Conservation (phyloP, 2,888 invertebrate species). For the Trichogramma dendrolimi region DNA sequence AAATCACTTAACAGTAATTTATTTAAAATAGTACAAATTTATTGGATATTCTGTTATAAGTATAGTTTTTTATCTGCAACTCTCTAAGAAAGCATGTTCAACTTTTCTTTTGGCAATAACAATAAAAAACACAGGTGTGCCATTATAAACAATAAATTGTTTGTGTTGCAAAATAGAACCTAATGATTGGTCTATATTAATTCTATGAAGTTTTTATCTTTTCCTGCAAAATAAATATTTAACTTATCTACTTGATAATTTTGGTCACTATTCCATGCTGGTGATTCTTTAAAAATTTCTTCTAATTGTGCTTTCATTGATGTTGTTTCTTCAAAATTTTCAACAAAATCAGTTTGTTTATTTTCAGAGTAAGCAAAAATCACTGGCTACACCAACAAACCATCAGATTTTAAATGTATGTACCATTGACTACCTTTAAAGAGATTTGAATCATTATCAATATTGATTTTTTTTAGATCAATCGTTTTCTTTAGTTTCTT, state of each 20-base stretch:
- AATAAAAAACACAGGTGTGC: slow-evolving; percentile 65
- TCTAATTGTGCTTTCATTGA: slow-evolving; percentile 60
- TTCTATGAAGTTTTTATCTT: slow-evolving; percentile 58
- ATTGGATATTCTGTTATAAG: neutral
- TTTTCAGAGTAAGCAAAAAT: slow-evolving; percentile 86
- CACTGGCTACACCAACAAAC: slow-evolving; percentile 77
- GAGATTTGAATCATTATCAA: slow-evolving; percentile 61
- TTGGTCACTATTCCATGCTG: slow-evolving; percentile 67
- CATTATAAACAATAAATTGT: slow-evolving; percentile 60
- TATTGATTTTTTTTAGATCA: slow-evolving; percentile 51
- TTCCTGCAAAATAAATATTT: slow-evolving; percentile 72
- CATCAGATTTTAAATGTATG: slow-evolving; percentile 62
- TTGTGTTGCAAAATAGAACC: slow-evolving; percentile 59
- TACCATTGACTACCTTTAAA: slow-evolving; percentile 63
- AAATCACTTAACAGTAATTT: too few species aligned
- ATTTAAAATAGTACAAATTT: neutral
- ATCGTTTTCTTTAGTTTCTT: slow-evolving; percentile 52
- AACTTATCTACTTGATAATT: slow-evolving; percentile 62
- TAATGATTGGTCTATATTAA: slow-evolving; percentile 59
- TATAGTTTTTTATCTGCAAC: slow-evolving; percentile 5
- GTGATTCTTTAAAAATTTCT: slow-evolving; percentile 65
- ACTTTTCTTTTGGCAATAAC: slow-evolving; percentile 58
- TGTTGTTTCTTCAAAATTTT: slow-evolving; percentile 71
- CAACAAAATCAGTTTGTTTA: slow-evolving; percentile 80
- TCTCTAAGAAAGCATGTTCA: slow-evolving; percentile 56